Percentiles rank a stretch among this genome's conserved stretches.
These are phyloP conservation scores for Camelus dromedarius DNA, from an alignment of 2,113 vertebrate species.

Conservation along the genomic window DNA sequence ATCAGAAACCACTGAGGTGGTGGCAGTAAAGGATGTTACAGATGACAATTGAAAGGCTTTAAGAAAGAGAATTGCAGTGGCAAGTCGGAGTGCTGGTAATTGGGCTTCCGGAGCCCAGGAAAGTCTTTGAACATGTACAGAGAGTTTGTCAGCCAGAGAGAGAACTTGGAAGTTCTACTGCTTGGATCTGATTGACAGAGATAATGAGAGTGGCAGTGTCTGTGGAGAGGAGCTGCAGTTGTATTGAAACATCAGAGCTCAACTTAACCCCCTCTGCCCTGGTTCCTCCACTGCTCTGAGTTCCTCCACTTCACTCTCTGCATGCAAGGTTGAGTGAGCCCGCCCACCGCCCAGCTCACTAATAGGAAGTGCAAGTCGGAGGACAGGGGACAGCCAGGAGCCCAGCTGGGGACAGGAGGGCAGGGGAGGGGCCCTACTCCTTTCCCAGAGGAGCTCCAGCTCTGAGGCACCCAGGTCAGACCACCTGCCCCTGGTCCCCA, in stretches of 20 bases:
- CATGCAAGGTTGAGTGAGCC: constrained; percentile 27
- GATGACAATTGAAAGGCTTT: constrained; percentile 86
- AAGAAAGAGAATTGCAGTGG: constrained; percentile 86
- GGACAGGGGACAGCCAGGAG: neutral
- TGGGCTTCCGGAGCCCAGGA: constrained; percentile 88
- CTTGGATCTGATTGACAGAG: constrained; percentile 83
- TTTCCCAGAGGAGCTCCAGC: neutral
- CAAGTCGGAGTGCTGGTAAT: constrained; percentile 89
- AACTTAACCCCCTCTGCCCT: constrained; percentile 87
- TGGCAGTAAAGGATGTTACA: constrained; percentile 65
- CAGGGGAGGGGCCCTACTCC: neutral
- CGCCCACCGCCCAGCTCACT: neutral
- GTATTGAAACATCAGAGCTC: constrained; percentile 84
- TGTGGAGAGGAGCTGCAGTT: constrained; percentile 82
- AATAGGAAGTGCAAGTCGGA: neutral
- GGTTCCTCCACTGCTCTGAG: constrained; percentile 48
- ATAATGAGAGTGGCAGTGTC: constrained; percentile 89
- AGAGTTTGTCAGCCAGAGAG: constrained; percentile 87
- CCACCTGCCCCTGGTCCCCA: neutral
- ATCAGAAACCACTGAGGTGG: constrained; percentile 68
- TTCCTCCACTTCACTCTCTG: constrained; percentile 68
- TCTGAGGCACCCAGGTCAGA: neutral
- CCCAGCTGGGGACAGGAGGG: neutral
- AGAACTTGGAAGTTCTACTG: constrained; percentile 86
- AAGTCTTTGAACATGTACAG: constrained; percentile 90